These are phyloP conservation scores for Boloria euphrosyne DNA, from an alignment of 2,888 invertebrate genomes.

Conservation along the genomic window DNA sequence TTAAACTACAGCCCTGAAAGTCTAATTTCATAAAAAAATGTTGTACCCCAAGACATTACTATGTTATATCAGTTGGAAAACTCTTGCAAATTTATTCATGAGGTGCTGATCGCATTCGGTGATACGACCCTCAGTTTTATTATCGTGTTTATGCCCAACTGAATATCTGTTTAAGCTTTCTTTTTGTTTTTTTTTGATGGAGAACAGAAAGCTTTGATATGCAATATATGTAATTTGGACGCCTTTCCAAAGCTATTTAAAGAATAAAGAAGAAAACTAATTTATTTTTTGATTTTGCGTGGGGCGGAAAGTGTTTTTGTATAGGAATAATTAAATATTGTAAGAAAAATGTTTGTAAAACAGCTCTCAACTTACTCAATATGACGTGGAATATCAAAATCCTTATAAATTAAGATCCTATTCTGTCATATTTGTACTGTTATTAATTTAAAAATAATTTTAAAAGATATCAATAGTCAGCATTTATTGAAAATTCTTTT, in stretches of 20 bases:
- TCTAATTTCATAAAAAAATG: constrained; percentile 32
- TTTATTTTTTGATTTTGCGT: no score
- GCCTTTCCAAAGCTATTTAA: not conserved
- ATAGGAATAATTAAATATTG: no score
- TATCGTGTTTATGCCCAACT: constrained; percentile 47
- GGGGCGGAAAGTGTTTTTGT: no score
- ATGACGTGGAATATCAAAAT: no score
- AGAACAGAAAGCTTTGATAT: constrained; percentile 31
- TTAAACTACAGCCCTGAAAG: not conserved
- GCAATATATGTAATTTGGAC: constrained; percentile 21
- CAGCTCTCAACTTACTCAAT: no score
- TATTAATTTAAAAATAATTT: not conserved
- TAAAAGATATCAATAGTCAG: not conserved
- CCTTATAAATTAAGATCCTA: no score
- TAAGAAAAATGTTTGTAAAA: no score
- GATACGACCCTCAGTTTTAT: constrained; percentile 55
- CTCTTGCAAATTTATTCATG: constrained; percentile 59
- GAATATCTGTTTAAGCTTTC: constrained; percentile 39
- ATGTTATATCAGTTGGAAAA: constrained; percentile 43
- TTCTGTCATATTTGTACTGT: not conserved
- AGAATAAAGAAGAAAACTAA: no score
- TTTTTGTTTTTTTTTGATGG: constrained; percentile 34
- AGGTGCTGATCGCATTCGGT: constrained; percentile 52
- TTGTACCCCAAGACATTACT: constrained; percentile 40
- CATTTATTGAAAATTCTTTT: constrained; percentile 26